Evolutionary conservation across 1,140 invertebrate species (phyloP), one percentile per base, ranked within the genome.

Genomic region (Cotesia chilonis): DNA sequence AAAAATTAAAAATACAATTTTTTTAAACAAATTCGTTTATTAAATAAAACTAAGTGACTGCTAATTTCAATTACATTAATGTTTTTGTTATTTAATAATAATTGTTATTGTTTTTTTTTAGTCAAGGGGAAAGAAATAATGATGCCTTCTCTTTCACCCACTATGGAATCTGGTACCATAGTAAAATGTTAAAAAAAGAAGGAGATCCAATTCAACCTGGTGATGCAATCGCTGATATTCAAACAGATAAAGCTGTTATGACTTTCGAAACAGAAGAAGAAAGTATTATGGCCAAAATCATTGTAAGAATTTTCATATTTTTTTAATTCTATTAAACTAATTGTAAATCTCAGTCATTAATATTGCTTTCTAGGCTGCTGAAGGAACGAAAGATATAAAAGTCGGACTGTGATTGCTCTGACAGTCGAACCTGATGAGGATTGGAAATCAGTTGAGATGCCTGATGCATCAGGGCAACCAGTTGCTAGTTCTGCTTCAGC

Each of bases 231-330:
- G 98, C 97, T 74, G 98, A 99, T 89, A 99, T 99, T 87, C 98
- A 99, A 89, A 99, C 98, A 10, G 98, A 99, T 80, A 99, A 99
- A 87, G 98, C 98, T 0, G 98, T 98, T 0, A 98, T 99, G 95
- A 98, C 97, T 1, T 98, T 99, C 88, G 98, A 99, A 88, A 96
- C 97, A 17, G 96, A 97, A 0, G 98, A 99, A 83, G 98, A 99
- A 86, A 94, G 96, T 55, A 96, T 95, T 84, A 85, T 99, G 63
- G 98, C 98, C 6, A 99, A 98, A 88, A 99, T 99, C 70, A 77
- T 87, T 71, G 84, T 87, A 80, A 78, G 74, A n/a, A 7, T 17
- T 41, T 64, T 64, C 37, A 10, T 14, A 64, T 64, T 64, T 38
- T 59, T 37, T 9, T 57, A 3, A 1, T n/a, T 51, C 20, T 28